A percentile compares a stretch with the other conserved stretches of the same genome.
Conservation (phyloP, 2,113 vertebrate species). For the Cinclus mexicanus region DNA sequence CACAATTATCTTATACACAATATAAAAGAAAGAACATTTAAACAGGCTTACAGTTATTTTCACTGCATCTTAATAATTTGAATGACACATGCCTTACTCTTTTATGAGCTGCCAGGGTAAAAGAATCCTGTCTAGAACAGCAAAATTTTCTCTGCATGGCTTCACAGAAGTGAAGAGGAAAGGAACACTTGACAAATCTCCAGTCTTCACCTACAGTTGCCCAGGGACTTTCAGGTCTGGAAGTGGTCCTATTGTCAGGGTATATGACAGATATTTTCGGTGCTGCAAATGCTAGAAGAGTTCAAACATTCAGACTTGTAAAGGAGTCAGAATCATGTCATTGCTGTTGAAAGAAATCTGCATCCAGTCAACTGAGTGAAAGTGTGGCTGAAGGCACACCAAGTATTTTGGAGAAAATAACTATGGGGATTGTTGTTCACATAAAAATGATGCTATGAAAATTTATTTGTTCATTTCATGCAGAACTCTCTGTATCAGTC, state of each 20-base stretch:
- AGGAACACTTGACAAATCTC: background rate
- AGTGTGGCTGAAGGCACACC: background rate
- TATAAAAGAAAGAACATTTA: constrained; percentile 9
- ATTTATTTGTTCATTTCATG: background rate
- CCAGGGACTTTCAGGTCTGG: background rate
- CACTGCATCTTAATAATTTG: constrained; percentile 15
- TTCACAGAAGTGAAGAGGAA: constrained; percentile 1
- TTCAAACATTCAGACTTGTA: background rate
- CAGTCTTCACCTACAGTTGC: background rate
- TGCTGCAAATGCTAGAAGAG: background rate
- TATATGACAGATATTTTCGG: background rate
- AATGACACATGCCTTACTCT: constrained; percentile 9
- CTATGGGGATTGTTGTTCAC: background rate
- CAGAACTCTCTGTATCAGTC: background rate
- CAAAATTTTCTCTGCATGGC: background rate
- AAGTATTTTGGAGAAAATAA: background rate
- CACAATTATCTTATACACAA: background rate
- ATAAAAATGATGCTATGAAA: background rate
- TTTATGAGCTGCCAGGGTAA: constrained; percentile 30
- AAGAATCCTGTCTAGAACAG: background rate
- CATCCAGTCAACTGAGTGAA: background rate
- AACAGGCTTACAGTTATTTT: constrained; percentile 36
- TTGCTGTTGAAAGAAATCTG: background rate
- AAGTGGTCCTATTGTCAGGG: background rate
- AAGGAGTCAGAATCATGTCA: background rate